Base-by-base conservation (phyloP, 2,888 invertebrate genomes). In the Teleiodes luculella region DNA sequence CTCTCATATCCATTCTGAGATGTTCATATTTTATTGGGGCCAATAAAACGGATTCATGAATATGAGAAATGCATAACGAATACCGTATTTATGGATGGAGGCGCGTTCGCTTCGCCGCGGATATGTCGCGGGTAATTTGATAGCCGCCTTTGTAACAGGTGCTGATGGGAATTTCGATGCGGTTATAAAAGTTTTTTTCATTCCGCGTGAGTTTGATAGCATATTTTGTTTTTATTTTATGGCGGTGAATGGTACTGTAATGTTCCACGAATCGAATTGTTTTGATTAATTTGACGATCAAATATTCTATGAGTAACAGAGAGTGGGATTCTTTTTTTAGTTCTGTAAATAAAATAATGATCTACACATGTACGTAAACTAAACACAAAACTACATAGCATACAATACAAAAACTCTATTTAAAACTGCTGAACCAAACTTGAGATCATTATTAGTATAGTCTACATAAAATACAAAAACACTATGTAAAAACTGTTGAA, bases 21-120 rank as follows among this genome's bases (percentile, higher is more conserved):
- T 89, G 89, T 90, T 89, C 90, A 90, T 90, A 90, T 90, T 90
- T 90, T 90, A 90, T 90, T 88, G 88, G 81, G 86, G 86, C 89
- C 90, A 90, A 90, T 90, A 90, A 90, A 90, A 90, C 83, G 90
- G 90, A 90, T 90, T 89, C 90, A 90, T 87, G 90, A 90, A 89
- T 88, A 89, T 89, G 89, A 88, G 87, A 89, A 88, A 88, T 88
- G 89, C 88, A 89, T 89, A 87, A 89, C 89, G 87, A 86, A 89
- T 89, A 86, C 78, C 83, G 82, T 89, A 89, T 89, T 89, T 89
- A 89, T 89, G 87, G 88, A 80, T 76, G 78, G 81, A 83, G 86
- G 83, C 84, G 83, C 76, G 77, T 81, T 72, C 79, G 73, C 76
- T 74, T 31, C 69, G 73, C 72, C 76, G 74, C 78, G 81, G 84